A percentile compares a stretch with the other conserved stretches of the same genome.
Conservation (phyloP, 2,888 invertebrate genomes). For the Ectobius pallidus region DNA sequence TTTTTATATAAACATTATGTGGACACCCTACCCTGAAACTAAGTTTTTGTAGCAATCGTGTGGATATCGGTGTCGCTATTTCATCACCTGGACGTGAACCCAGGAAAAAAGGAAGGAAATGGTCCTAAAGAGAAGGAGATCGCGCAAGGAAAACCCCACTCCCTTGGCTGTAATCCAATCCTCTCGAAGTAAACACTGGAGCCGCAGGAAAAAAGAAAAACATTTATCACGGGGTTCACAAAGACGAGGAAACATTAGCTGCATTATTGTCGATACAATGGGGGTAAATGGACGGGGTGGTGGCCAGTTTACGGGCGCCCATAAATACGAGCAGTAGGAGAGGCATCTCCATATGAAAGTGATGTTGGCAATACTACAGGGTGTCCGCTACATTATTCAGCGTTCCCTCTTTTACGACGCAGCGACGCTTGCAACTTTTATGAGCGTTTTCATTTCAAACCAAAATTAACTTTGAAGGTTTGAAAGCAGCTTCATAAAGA, state of each 20-base stretch:
- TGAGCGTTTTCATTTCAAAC: slow-evolving; percentile 14
- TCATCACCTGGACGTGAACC: too few relatives aligned
- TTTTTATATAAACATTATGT: too few relatives aligned
- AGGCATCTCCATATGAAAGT: slow-evolving; percentile 3
- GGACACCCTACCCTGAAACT: too few relatives aligned
- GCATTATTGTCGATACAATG: slow-evolving; percentile 20
- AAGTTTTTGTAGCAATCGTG: too few relatives aligned
- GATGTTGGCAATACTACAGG: not conserved
- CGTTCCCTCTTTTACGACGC: not conserved
- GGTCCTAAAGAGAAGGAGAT: too few relatives aligned
- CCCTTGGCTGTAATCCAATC: not conserved
- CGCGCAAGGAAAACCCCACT: too few relatives aligned
- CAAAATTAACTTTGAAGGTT: slow-evolving; percentile 20
- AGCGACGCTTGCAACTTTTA: not conserved
- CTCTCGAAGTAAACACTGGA: slow-evolving; percentile 12
- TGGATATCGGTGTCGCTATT: too few relatives aligned
- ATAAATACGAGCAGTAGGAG: slow-evolving; percentile 6
- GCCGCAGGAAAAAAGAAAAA: slow-evolving; percentile 19
- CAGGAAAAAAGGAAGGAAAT: too few relatives aligned
- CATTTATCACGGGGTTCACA: slow-evolving; percentile 26
- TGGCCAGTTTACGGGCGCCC: not conserved
- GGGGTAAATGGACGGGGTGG: not conserved
- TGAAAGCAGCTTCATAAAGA: slow-evolving; percentile 14
- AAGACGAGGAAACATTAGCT: slow-evolving; percentile 29
- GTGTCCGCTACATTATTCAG: not conserved